These are phyloP conservation scores for Tipula unca DNA, from an alignment of 2,888 invertebrate genomes.

Conservation along the genomic window DNA sequence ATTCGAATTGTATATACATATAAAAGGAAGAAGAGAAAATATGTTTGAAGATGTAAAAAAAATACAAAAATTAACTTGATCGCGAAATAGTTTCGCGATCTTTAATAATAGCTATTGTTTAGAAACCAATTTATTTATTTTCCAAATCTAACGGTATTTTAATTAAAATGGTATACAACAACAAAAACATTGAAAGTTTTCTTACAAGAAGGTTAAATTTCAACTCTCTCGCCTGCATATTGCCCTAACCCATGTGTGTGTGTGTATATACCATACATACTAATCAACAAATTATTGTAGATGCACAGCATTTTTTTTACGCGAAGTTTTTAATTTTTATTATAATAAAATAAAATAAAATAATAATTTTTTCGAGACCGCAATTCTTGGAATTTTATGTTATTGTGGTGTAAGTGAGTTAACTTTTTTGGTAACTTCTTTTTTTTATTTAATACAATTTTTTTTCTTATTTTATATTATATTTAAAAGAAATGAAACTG, in stretches of 20 bases:
- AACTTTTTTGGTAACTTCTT: background rate
- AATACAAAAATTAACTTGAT: background rate
- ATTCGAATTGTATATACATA: background rate
- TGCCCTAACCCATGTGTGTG: background rate
- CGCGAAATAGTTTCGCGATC: background rate
- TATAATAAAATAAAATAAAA: background rate
- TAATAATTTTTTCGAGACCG: background rate
- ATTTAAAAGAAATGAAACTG: background rate
- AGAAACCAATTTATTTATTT: slow-evolving; percentile 14
- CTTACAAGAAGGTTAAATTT: background rate
- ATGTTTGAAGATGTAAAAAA: background rate
- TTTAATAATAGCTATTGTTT: slow-evolving; percentile 4
- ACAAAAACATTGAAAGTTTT: background rate
- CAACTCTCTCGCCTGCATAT: background rate
- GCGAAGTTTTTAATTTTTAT: slow-evolving; percentile 14
- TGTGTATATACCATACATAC: background rate
- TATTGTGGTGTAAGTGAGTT: slow-evolving; percentile 8
- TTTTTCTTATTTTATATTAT: background rate
- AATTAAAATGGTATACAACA: background rate
- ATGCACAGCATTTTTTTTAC: slow-evolving; percentile 1
- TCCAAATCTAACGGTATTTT: slow-evolving; percentile 14
- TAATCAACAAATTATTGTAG: background rate
- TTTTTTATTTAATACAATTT: background rate
- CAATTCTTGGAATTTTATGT: background rate
- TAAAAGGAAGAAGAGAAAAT: background rate